Evolutionary conservation across 2,797 vertebrate species (phyloP).

Genomic region (Parotocinclus haroldoi): DNA sequence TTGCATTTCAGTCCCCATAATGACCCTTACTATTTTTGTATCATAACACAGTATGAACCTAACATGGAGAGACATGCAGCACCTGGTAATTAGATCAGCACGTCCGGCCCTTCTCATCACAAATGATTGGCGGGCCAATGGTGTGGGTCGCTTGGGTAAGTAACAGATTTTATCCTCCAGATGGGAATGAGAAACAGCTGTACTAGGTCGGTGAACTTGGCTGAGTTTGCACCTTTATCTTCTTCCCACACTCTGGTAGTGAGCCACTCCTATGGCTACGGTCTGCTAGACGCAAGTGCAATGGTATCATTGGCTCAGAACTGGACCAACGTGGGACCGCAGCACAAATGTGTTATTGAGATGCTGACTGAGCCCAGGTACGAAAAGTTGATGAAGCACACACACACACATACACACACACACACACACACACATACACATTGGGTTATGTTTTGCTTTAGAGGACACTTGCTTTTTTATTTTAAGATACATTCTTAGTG

Average conservation of each 20-base stretch:
- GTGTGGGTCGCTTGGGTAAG: constrained; percentile 89
- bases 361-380: constrained; percentile 87
- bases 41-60: constrained; percentile 81
- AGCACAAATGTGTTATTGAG: constrained; percentile 85
- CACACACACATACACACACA: no score
- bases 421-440: no score
- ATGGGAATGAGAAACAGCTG: constrained; percentile 18
- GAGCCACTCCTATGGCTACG: constrained; percentile 94
- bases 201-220: constrained; percentile 10
- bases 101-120: constrained; percentile 85
- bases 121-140: constrained; percentile 90
- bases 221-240: constrained; percentile 8
- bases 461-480: no score
- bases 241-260: constrained; percentile 67
- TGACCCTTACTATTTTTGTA: constrained; percentile 2
- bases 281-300: constrained; percentile 86
- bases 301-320: constrained; percentile 91
- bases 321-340: constrained; percentile 85
- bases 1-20: constrained; percentile 3
- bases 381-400: constrained; percentile 31
- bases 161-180: background rate
- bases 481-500: no score
- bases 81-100: constrained; percentile 89
- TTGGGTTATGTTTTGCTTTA: no score
- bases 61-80: constrained; percentile 98